These are phyloP conservation scores for Anolis sagrei DNA, from an alignment of 2,113 vertebrate species.

Conservation along the genomic window DNA sequence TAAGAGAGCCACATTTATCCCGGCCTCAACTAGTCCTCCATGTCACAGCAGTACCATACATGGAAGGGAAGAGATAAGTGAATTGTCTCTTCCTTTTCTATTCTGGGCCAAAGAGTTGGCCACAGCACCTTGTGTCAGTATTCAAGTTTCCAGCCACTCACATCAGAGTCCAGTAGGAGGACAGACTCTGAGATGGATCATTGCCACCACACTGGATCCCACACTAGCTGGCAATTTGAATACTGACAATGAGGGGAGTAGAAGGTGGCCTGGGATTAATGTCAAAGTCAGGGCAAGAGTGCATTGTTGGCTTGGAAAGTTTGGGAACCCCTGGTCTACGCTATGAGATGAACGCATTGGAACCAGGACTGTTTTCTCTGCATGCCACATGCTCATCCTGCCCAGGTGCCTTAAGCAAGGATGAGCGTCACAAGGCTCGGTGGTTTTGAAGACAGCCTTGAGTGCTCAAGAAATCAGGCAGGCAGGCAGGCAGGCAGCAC, in stretches of 20 bases:
- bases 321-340: conserved; percentile 71
- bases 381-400: conserved; percentile 89
- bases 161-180: background rate
- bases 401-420: conserved; percentile 78
- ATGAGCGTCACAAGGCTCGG: conserved; percentile 84
- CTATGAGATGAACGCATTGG: conserved; percentile 85
- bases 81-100: background rate
- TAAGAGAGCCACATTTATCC: background rate
- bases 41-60: background rate
- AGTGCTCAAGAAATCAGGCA: conserved; percentile 78
- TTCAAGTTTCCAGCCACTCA: background rate
- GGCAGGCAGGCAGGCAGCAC: conserved; percentile 88
- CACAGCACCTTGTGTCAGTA: background rate
- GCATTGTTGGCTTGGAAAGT: conserved; percentile 7
- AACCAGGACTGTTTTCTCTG: conserved; percentile 82
- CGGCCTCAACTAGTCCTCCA: background rate
- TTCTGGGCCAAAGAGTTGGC: background rate
- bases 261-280: background rate
- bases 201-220: background rate
- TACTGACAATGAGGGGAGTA: background rate
- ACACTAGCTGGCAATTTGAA: conserved; percentile 14
- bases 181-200: background rate
- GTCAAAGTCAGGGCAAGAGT: background rate
- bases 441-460: conserved; percentile 76
- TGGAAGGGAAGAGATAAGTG: background rate